phyloP scores from a whole-genome alignment of 2,797 vertebrate genomes.

The Hoplostethus atlanticus region DNA sequence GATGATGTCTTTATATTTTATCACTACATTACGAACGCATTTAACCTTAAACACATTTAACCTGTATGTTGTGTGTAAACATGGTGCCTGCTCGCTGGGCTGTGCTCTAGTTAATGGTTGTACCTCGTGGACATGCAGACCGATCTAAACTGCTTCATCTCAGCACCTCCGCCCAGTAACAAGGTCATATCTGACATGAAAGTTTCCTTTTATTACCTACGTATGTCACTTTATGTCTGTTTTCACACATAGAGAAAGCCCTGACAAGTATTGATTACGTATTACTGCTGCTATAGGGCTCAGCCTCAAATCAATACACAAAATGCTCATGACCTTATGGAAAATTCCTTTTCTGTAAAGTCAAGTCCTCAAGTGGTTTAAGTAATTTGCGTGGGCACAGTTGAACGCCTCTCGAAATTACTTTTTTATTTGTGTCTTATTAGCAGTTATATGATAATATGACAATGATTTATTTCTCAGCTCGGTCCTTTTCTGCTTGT shows the following conservation, averaged over 20 bases:
- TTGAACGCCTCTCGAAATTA: slow-evolving; percentile 52
- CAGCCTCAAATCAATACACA: slow-evolving; percentile 61
- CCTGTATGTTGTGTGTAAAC: slow-evolving; percentile 14
- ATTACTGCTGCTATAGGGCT: slow-evolving; percentile 57
- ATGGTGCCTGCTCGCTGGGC: neutral
- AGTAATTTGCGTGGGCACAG: slow-evolving; percentile 54
- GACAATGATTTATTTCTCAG: slow-evolving; percentile 61
- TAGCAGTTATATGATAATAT: slow-evolving; percentile 53
- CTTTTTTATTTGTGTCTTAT: slow-evolving; percentile 53
- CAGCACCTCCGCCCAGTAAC: slow-evolving; percentile 25
- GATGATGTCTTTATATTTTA: neutral
- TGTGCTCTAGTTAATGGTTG: slow-evolving; percentile 20
- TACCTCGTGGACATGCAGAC: slow-evolving; percentile 45
- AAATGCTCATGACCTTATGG: slow-evolving; percentile 50
- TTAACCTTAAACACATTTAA: neutral
- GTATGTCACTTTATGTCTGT: slow-evolving; percentile 49
- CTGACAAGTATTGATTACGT: slow-evolving; percentile 59
- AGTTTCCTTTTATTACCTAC: slow-evolving; percentile 66
- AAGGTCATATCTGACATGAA: slow-evolving; percentile 65
- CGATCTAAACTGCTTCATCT: slow-evolving; percentile 14
- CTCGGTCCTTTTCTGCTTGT: slow-evolving; percentile 23
- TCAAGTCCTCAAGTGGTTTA: slow-evolving; percentile 57
- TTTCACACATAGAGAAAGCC: slow-evolving; percentile 36
- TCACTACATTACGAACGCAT: slow-evolving; percentile 1
- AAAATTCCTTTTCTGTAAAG: slow-evolving; percentile 39